Evolutionary conservation across 2,888 invertebrate species (phyloP), one percentile per base, ranked within the genome.

Genomic region (Ennomos fuscantarius): DNA sequence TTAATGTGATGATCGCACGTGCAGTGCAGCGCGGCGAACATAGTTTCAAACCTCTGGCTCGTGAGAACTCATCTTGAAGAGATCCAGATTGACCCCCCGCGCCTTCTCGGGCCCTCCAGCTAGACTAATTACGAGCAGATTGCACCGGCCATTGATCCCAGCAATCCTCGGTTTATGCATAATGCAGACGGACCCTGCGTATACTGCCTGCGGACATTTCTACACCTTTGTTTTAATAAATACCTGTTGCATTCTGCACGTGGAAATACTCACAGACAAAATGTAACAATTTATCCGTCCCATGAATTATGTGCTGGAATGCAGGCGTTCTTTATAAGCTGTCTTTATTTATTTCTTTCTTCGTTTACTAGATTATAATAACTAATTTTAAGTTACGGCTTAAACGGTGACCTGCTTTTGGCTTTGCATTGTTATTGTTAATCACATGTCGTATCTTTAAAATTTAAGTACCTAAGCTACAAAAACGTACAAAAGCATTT

Each of bases 41-140:
- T 55, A 48, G 24, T 52, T n/a, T 42, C 34, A 24, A 59, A 50
- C 41, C 41, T 42, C 39, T 34, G 73, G 74, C 71, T 73, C 72
- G 76, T 78, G 77, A 76, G 77, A 79, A 78, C 63, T 69, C 70
- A 77, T 77, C 74, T 76, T 59, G 60, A 61, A 71, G 63, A 72
- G 71, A 73, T 74, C 73, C 70, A 62, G 69, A 68, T 63, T 56
- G 62, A 66, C 62, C 63, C 69, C 69, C 68, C 58, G 60, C 65
- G 63, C 55, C 62, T 56, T 11, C 55, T 69, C 62, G 57, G 70
- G 63, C 73, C 65, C 69, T 70, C 69, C 70, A 69, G 69, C 62
- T 70, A 69, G 74, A 79, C 82, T 85, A 84, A 84, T 86, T 85
- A 81, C 79, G 74, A 72, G 75, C 73, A 78, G 81, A 80, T 80